phyloP scores from a whole-genome alignment of 2,888 invertebrate genomes.

The Melinaea marsaeus region DNA sequence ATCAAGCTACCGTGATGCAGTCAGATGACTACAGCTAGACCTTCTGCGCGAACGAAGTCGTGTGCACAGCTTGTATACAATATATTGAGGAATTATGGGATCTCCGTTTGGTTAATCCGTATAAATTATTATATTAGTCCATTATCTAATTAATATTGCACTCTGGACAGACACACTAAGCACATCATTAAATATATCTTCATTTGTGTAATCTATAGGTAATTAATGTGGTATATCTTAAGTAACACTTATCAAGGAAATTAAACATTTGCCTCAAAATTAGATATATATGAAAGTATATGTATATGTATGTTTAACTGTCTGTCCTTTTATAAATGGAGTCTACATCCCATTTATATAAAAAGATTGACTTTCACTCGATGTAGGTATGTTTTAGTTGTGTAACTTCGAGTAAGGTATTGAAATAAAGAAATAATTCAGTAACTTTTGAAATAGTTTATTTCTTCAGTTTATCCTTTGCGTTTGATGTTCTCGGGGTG shows the following conservation, averaged over 20 bases:
- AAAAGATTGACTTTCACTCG: too few relatives aligned
- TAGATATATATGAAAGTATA: too few relatives aligned
- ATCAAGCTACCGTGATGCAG: too few relatives aligned
- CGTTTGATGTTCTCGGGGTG: constrained; percentile 51
- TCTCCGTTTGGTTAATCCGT: constrained; percentile 10
- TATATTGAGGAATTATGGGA: too few relatives aligned
- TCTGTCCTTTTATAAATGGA: too few relatives aligned
- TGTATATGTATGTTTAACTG: too few relatives aligned
- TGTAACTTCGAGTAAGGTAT: background rate
- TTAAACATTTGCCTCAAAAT: background rate
- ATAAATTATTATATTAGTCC: constrained; percentile 22
- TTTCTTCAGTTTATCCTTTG: constrained; percentile 14
- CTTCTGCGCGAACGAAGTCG: too few relatives aligned
- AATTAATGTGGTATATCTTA: constrained; percentile 17
- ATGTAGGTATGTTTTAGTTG: background rate
- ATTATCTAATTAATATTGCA: constrained; percentile 33
- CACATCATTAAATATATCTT: constrained; percentile 18
- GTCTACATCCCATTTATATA: too few relatives aligned
- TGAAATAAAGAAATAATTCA: constrained; percentile 9
- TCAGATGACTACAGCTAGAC: too few relatives aligned
- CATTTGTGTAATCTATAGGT: constrained; percentile 27
- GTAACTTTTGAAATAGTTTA: constrained; percentile 16
- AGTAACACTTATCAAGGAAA: constrained; percentile 10
- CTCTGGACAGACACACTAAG: constrained; percentile 26
- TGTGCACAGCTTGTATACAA: too few relatives aligned